A percentile compares a stretch with the other conserved stretches of the same genome.
Evolutionary conservation across 2,888 invertebrate species (phyloP).

Genomic region (Plusia festucae): DNA sequence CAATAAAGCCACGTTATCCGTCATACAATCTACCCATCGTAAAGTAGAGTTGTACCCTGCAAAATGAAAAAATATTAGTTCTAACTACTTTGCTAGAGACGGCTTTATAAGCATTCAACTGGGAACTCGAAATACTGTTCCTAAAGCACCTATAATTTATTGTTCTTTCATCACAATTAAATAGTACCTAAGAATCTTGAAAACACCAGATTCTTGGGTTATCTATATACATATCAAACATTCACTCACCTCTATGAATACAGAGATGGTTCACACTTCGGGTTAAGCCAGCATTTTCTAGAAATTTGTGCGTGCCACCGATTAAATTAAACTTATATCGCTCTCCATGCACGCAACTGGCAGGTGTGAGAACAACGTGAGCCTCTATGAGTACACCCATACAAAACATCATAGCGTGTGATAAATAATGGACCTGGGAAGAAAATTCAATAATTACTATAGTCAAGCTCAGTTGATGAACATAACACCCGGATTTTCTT

Average conservation of each 20-base stretch:
- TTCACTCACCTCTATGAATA: constrained; percentile 74
- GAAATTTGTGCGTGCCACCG: constrained; percentile 77
- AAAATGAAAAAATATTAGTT: constrained; percentile 13
- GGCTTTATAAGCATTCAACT: too few species aligned
- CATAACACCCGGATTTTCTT: too few species aligned
- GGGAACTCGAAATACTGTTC: too few species aligned
- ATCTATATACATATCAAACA: too few species aligned
- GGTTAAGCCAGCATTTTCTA: constrained; percentile 66
- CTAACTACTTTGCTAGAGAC: background rate
- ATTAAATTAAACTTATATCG: constrained; percentile 74
- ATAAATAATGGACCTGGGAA: constrained; percentile 76
- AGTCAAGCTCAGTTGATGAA: too few species aligned
- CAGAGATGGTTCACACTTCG: constrained; percentile 75
- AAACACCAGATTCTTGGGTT: background rate
- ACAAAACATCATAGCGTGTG: constrained; percentile 83
- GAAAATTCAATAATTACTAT: background rate
- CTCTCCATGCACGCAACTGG: constrained; percentile 79
- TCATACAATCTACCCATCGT: constrained; percentile 70
- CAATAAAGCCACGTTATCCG: constrained; percentile 77
- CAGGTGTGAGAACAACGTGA: constrained; percentile 81
- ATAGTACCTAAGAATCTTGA: background rate
- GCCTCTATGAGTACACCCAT: constrained; percentile 78
- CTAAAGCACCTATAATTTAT: too few species aligned
- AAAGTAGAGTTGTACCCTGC: constrained; percentile 75
- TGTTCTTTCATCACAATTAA: too few species aligned